phyloP scores from a whole-genome alignment of 37 sponge, comb jelly and placozoan genomes.

The Chondrosia reniformis region DNA sequence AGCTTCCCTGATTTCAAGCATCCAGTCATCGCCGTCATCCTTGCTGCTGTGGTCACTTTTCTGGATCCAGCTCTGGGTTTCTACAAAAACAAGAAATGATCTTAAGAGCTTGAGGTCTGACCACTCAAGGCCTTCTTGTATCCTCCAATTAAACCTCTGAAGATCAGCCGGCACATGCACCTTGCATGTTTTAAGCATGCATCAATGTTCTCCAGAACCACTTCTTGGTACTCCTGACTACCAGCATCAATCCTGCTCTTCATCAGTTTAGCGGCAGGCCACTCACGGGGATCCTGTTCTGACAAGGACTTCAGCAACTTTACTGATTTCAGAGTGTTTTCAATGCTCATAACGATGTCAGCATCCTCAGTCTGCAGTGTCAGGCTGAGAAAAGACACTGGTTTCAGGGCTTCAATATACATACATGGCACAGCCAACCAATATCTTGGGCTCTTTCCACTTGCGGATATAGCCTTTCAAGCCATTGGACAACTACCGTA shows the following conservation, averaged over 20 bases:
- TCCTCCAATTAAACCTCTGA: constrained; percentile 17
- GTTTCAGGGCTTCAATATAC: constrained; percentile 31
- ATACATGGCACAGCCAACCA: constrained; percentile 29
- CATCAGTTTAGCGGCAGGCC: constrained; percentile 38
- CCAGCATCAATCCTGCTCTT: constrained; percentile 23
- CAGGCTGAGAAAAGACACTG: constrained; percentile 35
- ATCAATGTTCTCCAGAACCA: constrained; percentile 15
- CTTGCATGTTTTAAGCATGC: constrained; percentile 7
- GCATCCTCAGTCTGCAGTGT: constrained; percentile 12
- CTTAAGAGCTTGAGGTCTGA: constrained; percentile 34
- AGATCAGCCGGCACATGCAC: constrained; percentile 18
- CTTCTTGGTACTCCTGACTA: constrained; percentile 27
- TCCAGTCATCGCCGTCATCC: neutral
- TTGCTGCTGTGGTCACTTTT: neutral
- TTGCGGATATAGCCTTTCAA: constrained; percentile 14
- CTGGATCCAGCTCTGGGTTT: constrained; percentile 29
- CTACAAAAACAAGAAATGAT: constrained; percentile 37
- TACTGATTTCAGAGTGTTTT: constrained; percentile 38
- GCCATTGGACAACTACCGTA: no score
- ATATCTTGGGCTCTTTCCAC: constrained; percentile 28
- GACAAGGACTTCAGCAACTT: constrained; percentile 29
- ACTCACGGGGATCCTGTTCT: constrained; percentile 32
- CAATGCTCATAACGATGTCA: constrained; percentile 3
- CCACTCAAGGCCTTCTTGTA: constrained; percentile 36
- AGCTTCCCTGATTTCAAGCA: constrained; percentile 20